Percentiles rank a stretch among this genome's conserved stretches.
phyloP scores from a whole-genome alignment of 30 jellyfish, hydroid and myxozoan genomes.

The Turritopsis dohrnii region DNA sequence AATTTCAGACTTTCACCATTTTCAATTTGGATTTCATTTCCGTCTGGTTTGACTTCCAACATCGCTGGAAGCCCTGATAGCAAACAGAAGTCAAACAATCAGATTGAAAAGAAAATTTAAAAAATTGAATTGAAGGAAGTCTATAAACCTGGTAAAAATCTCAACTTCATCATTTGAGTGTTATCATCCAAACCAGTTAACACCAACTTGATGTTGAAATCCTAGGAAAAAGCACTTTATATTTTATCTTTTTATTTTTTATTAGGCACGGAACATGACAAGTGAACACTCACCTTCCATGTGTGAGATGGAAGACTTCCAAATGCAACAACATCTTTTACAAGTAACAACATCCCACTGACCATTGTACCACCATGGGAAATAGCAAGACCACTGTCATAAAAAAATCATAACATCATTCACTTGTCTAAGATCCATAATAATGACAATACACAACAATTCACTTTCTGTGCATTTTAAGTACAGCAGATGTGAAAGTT shows the following conservation, averaged over 20 bases:
- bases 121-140: background rate
- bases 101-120: background rate
- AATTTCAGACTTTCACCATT: constrained; percentile 36
- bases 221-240: constrained; percentile 15
- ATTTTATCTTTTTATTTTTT: background rate
- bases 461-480: too few species aligned
- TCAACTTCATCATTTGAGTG: constrained; percentile 20
- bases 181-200: constrained; percentile 21
- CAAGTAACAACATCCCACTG: constrained; percentile 23
- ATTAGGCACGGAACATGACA: background rate
- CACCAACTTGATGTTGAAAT: constrained; percentile 36
- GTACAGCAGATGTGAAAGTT: too few species aligned
- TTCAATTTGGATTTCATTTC: constrained; percentile 21
- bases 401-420: too few species aligned
- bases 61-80: constrained; percentile 46
- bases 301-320: constrained; percentile 33
- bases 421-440: too few species aligned
- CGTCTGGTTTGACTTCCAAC: constrained; percentile 21
- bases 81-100: background rate
- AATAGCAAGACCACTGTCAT: constrained; percentile 29
- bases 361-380: constrained; percentile 27
- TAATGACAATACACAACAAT: too few species aligned
- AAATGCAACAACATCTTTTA: constrained; percentile 46
- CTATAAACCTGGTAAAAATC: constrained; percentile 46
- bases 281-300: constrained; percentile 39